Percentiles rank a stretch among this genome's conserved stretches.
These are phyloP conservation scores for Enteromius afrohamiltoni DNA, from an alignment of 2,797 vertebrate genomes.

Conservation along the genomic window DNA sequence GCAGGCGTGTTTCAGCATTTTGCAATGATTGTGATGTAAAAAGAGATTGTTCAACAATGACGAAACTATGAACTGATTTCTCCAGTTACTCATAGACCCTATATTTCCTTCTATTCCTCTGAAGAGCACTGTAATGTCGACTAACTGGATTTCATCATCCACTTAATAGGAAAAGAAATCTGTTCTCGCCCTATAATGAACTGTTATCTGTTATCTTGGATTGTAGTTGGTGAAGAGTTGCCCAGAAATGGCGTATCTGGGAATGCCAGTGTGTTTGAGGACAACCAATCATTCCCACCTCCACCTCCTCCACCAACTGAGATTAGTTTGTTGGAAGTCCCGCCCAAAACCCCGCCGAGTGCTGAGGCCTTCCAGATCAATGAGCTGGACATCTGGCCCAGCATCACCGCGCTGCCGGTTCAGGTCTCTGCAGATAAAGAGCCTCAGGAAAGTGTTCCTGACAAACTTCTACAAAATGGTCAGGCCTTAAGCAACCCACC, in stretches of 20 bases:
- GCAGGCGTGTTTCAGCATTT: conserved; percentile 16
- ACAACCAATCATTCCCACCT: conserved; percentile 78
- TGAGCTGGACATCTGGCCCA: conserved; percentile 80
- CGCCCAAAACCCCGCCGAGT: conserved; percentile 76
- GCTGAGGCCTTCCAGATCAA: conserved; percentile 78
- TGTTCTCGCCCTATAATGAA: neutral
- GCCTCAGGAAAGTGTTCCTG: conserved; percentile 71
- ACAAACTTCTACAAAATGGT: conserved; percentile 53
- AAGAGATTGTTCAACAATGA: neutral
- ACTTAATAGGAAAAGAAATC: neutral
- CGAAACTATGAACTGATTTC: neutral
- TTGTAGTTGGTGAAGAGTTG: conserved; percentile 78
- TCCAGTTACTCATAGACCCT: neutral
- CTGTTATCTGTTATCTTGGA: conserved; percentile 50
- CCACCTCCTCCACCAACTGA: conserved; percentile 81
- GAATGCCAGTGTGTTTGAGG: conserved; percentile 78
- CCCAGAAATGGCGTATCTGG: conserved; percentile 77
- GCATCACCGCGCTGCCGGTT: conserved; percentile 72
- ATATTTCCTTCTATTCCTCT: neutral
- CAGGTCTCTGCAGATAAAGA: conserved; percentile 61
- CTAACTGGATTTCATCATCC: neutral
- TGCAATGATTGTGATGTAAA: neutral
- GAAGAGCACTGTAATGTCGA: neutral
- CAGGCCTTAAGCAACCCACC: conserved; percentile 75
- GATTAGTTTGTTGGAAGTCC: conserved; percentile 85